phyloP scores from a whole-genome alignment of 2,888 invertebrate genomes.

The Dolichomitus sp. region DNA sequence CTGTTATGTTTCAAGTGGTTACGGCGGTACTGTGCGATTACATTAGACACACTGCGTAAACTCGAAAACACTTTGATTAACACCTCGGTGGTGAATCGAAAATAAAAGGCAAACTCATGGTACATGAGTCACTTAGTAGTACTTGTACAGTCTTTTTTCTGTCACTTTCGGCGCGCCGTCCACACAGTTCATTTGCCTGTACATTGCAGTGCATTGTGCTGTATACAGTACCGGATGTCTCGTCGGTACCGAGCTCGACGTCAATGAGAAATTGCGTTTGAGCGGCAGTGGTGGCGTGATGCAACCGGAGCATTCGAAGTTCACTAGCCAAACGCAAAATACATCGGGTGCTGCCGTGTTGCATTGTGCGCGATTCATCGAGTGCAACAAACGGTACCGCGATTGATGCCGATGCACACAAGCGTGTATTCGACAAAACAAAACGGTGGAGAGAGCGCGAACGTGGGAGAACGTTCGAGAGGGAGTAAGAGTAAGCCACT shows the following conservation, averaged over 20 bases:
- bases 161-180: not conserved
- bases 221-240: not conserved
- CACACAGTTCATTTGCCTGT: constrained; percentile 24
- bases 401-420: constrained; percentile 70
- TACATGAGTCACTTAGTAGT: not conserved
- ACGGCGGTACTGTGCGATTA: constrained; percentile 13
- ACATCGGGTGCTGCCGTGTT: constrained; percentile 66
- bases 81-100: not conserved
- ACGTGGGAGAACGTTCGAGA: constrained; percentile 4
- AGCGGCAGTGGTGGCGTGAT: constrained; percentile 62
- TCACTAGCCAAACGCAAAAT: constrained; percentile 70
- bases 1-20: not conserved
- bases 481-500: constrained; percentile 43
- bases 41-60: constrained; percentile 29
- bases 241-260: constrained; percentile 36
- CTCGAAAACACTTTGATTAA: constrained; percentile 20
- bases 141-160: not conserved
- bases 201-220: constrained; percentile 7
- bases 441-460: constrained; percentile 39
- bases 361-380: constrained; percentile 68
- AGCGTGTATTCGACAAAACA: constrained; percentile 39
- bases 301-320: constrained; percentile 44
- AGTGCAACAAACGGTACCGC: constrained; percentile 72
- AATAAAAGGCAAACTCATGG: not conserved
- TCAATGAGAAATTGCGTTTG: constrained; percentile 72